Evolutionary conservation across 2,888 invertebrate species (phyloP), one percentile per base, ranked within the genome.

Genomic region (Drosophila birchii): DNA sequence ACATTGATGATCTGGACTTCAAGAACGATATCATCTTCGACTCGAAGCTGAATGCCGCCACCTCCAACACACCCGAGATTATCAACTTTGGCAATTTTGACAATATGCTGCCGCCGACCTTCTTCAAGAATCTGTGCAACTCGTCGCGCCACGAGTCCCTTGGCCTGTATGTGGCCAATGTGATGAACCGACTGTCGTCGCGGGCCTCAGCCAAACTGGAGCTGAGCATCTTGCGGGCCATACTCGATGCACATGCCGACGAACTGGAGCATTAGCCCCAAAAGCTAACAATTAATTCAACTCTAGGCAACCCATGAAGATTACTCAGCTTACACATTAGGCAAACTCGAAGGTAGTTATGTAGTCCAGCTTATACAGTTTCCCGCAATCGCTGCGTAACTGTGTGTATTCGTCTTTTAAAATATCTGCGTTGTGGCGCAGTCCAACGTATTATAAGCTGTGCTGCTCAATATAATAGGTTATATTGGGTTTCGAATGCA

Each of bases 91-190:
- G 92, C 5, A 92, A 92, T 71, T 92, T 90, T 63, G 91, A 92
- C 29, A 90, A 91, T 29, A 89, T 91, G 43, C 79, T 92, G 74
- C 92, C 92, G 51, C 92, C 92, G 20, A 91, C 92, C 60, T 92
- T 92, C 78, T 92, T 92, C 43, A 92, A 92, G 70, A 92, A 92
- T 83, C 85, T 92, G 29, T 92, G 92, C 80, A 92, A 91, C 72
- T 92, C 91, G 11, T 87, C 89, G 38, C 89, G 92, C 16, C 91
- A 92, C 68, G 91, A 90, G 70, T 91, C 92, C 0, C 87, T 92
- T 32, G 92, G 92, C 4, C 78, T 92, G 34, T 92, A 92, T 53
- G 92, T 92, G 62, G 91, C 92, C 16, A 92, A 91, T 67, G 90
- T 92, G 18, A 91, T 92, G 90, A 92, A 91, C 79, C 90, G 92